Evolutionary conservation across 1,140 invertebrate species (phyloP).

Genomic region (Ericerus pela): DNA sequence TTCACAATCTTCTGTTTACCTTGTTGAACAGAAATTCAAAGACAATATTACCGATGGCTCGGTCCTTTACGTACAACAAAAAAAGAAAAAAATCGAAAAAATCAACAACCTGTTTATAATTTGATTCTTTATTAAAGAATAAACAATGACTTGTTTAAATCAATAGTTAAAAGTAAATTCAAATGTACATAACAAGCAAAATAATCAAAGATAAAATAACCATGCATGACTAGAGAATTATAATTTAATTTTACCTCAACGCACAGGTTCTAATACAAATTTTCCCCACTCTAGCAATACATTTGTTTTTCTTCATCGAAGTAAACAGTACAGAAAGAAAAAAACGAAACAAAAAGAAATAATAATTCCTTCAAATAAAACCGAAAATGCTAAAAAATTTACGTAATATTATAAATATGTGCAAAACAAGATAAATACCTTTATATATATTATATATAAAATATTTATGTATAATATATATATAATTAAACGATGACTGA

Average conservation of each 20-base stretch:
- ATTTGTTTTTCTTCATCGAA: background rate
- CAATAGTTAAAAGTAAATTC: slow-evolving; percentile 1
- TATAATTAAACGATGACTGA: slow-evolving; percentile 6
- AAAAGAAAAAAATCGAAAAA: too few relatives aligned
- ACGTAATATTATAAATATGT: too few relatives aligned
- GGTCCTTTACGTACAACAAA: too few relatives aligned
- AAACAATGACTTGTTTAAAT: slow-evolving; percentile 10
- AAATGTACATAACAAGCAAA: slow-evolving; percentile 9
- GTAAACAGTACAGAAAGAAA: background rate
- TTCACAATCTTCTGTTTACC: too few relatives aligned
- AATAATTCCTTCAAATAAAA: too few relatives aligned
- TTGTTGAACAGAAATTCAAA: too few relatives aligned
- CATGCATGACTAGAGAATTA: slow-evolving; percentile 10
- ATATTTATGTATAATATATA: too few relatives aligned
- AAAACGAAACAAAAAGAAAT: background rate
- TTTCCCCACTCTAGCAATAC: slow-evolving; percentile 8
- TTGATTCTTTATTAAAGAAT: slow-evolving; percentile 6
- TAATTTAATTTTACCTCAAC: background rate
- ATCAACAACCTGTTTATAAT: background rate
- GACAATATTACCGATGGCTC: too few relatives aligned
- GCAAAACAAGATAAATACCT: too few relatives aligned
- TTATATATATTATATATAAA: too few relatives aligned
- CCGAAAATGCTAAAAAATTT: too few relatives aligned
- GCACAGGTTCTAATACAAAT: slow-evolving; percentile 4
- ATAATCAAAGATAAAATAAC: slow-evolving; percentile 6